Conservation (phyloP, 2,797 vertebrate species). For the Peromyscus eremicus region DNA sequence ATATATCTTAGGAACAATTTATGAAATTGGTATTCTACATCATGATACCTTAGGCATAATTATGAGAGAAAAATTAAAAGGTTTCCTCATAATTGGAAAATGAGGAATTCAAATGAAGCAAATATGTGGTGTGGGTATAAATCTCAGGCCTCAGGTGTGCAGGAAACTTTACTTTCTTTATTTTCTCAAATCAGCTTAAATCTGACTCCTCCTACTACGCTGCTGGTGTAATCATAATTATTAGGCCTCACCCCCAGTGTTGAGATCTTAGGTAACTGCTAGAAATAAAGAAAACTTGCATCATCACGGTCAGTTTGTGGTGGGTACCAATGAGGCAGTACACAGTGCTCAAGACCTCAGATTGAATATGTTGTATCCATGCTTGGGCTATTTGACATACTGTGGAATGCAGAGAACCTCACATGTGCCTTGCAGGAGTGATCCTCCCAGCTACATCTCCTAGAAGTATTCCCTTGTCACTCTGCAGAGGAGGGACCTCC, state of each 20-base stretch:
- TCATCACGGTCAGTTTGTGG: not conserved
- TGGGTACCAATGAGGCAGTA: not conserved
- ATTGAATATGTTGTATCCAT: not conserved
- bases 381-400: not conserved
- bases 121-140: constrained; percentile 32
- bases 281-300: not conserved
- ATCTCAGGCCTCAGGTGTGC: constrained; percentile 62
- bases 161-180: constrained; percentile 68
- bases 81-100: constrained; percentile 67
- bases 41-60: constrained; percentile 71
- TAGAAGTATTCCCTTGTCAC: not conserved
- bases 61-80: constrained; percentile 66
- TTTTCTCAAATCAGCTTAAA: constrained; percentile 66
- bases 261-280: not conserved
- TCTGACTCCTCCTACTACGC: constrained; percentile 42
- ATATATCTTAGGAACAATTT: constrained; percentile 70
- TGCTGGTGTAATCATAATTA: constrained; percentile 53
- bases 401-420: not conserved
- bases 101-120: constrained; percentile 67
- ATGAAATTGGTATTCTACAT: constrained; percentile 72
- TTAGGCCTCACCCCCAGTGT: not conserved
- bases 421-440: not conserved
- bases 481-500: not conserved
- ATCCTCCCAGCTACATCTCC: rapidly evolving
- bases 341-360: not conserved